Base-by-base conservation (phyloP, 1,140 invertebrate genomes). In the Cryptotermes secundus region DNA sequence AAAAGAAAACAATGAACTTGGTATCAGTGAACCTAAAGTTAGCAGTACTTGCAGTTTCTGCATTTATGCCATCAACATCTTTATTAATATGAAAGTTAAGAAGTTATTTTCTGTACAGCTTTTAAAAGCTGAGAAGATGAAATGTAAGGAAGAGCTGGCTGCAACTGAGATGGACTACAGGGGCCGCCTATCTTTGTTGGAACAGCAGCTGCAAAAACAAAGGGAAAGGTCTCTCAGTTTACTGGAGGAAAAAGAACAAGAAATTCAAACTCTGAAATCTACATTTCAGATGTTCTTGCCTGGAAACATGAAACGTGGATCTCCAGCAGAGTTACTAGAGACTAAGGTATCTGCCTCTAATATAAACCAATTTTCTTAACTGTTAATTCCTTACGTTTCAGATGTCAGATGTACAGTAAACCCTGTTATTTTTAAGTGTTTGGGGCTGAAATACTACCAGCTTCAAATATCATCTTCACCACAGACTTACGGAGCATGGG, bases 221-320 rank as follows among this genome's bases (percentile, higher is more conserved):
- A 89, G 96, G 31, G 95, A 96, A 83, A 89, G 96, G 82, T 96
- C 96, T 26, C 90, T 96, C 14, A 92, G 92, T 3, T 88, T 97
- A 14, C 89, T 97, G 12, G 93, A 95, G 42, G 96, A 97, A 87
- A 96, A 96, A 83, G 96, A 97, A 87, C 92, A 93, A 86, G 95
- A 96, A 88, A 94, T 97, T 72, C 90, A 93, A 80, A 91, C 93
- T 2, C 87, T 95, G 26, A 93, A 93, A 86, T 89, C 92, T 16
- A 92, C 92, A 6, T 92, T 94, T 84, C 91, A 92, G 83, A 89
- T 92, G n/a, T 89, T 90, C 85, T 86, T 91, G 65, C 90, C 90
- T 72, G 84, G 84, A 31, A 53, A 59, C 12, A 82, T 72, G 26
- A 72, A 72, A 31, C 26, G 14, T n/a, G 59, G 31, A 31, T 31